These are phyloP conservation scores for Pseudopleuronectes americanus DNA, from an alignment of 2,797 vertebrate species.

Conservation along the genomic window DNA sequence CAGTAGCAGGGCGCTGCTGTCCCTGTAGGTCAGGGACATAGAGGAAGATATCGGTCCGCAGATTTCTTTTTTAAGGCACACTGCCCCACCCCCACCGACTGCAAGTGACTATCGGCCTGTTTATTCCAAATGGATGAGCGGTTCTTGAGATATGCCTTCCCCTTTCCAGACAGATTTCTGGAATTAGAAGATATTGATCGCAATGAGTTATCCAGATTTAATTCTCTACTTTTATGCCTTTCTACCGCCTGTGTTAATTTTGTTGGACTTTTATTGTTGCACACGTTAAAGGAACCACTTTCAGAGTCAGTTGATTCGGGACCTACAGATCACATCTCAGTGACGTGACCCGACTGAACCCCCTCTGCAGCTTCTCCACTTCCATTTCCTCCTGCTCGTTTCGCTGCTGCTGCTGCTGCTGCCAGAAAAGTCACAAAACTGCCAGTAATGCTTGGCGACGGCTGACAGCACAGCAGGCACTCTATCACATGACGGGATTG, in stretches of 20 bases:
- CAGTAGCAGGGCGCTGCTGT: no score
- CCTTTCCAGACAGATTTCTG: no score
- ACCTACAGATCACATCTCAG: conserved; percentile 50
- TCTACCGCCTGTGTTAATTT: neutral
- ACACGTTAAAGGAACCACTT: neutral
- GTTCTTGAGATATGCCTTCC: no score
- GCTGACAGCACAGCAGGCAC: conserved; percentile 68
- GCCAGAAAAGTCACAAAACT: conserved; percentile 52
- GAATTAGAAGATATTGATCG: no score
- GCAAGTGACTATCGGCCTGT: no score
- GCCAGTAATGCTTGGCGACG: conserved; percentile 65
- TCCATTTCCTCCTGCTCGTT: conserved; percentile 49
- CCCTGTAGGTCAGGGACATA: no score
- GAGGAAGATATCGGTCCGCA: no score
- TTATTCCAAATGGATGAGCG: no score
- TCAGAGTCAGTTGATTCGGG: conserved; percentile 20
- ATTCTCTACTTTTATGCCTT: no score
- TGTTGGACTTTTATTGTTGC: conserved; percentile 1
- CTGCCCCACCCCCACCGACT: no score
- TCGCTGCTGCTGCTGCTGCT: conserved; percentile 49
- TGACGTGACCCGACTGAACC: conserved; percentile 51
- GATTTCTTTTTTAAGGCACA: no score
- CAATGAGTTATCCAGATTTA: neutral
- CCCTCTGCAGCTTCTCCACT: conserved; percentile 36
- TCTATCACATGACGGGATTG: conserved; percentile 56